Conservation (phyloP, 2,113 vertebrate genomes). For the Lamprologus sp. region DNA sequence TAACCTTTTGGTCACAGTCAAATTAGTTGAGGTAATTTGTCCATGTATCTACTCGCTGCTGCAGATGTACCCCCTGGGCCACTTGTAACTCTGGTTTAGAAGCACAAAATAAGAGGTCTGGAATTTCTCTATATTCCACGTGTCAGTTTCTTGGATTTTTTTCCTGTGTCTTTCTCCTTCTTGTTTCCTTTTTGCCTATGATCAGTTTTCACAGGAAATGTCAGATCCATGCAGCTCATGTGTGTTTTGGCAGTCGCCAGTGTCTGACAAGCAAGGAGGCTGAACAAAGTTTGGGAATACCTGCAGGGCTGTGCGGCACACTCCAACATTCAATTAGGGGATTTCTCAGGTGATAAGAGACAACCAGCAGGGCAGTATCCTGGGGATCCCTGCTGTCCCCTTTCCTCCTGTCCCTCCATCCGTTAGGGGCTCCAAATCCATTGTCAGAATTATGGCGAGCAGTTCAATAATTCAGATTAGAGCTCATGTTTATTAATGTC, state of each 20-base stretch:
- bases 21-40: neutral
- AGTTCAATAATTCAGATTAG: constrained; percentile 99
- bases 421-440: constrained; percentile 87
- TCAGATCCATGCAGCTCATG: neutral
- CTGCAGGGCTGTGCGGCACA: constrained; percentile 71
- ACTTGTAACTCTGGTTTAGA: neutral
- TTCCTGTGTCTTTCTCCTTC: neutral
- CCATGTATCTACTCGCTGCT: neutral
- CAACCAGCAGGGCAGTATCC: constrained; percentile 77
- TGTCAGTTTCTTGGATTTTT: neutral
- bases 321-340: constrained; percentile 85
- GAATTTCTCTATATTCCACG: neutral
- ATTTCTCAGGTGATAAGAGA: constrained; percentile 86
- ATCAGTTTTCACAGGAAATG: constrained; percentile 7
- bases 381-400: constrained; percentile 58
- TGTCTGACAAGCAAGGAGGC: neutral
- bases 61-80: neutral
- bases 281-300: constrained; percentile 58
- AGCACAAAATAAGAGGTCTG: neutral
- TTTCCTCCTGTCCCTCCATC: constrained; percentile 9
- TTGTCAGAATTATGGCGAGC: constrained; percentile 94
- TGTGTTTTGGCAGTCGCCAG: neutral
- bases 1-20: neutral
- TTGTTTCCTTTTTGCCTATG: neutral
- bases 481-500: constrained; percentile 99